Conservation (phyloP, 2,797 vertebrate species). For the Lagodon rhomboides region DNA sequence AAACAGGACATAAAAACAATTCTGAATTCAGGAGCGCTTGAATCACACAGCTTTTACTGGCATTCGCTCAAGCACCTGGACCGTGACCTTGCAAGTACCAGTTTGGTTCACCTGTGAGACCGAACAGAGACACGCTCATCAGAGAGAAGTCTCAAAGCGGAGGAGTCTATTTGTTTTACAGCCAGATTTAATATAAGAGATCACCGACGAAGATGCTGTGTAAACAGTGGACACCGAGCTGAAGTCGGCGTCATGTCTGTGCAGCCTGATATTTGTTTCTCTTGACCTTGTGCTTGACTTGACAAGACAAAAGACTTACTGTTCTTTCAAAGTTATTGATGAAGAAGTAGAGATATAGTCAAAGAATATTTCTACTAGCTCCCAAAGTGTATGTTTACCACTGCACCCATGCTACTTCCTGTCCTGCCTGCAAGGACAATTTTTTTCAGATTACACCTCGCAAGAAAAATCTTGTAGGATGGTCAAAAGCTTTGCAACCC, state of each 20-base stretch:
- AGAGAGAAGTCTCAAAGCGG: slow-evolving; percentile 1
- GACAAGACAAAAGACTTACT: too few relatives aligned
- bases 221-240: not conserved
- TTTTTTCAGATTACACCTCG: too few relatives aligned
- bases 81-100: not conserved
- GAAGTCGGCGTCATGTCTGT: not conserved
- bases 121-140: not conserved
- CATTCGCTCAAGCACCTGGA: not conserved
- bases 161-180: not conserved
- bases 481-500: not conserved
- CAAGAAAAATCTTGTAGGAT: not conserved
- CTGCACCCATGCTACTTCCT: not conserved
- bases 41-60: not conserved
- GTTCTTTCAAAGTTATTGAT: not conserved
- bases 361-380: not conserved
- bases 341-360: not conserved
- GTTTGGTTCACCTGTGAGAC: not conserved
- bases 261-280: not conserved
- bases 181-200: not conserved
- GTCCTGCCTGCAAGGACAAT: not conserved
- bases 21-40: not conserved
- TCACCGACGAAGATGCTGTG: not conserved
- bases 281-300: not conserved
- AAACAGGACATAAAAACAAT: not conserved
- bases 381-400: not conserved